Percentiles rank a stretch among this genome's conserved stretches.
phyloP scores from a whole-genome alignment of 1,140 invertebrate genomes.

The Cephus cinctus region DNA sequence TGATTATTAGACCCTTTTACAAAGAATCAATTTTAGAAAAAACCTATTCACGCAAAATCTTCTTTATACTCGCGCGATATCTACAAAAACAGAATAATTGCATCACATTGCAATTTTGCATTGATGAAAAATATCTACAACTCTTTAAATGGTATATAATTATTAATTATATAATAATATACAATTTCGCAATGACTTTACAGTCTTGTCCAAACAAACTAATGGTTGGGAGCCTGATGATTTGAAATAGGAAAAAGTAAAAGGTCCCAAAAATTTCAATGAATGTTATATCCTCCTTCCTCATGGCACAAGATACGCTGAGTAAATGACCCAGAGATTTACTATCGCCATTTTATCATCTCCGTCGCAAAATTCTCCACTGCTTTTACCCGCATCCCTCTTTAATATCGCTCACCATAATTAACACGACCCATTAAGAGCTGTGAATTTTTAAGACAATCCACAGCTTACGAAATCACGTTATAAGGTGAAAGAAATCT shows the following conservation, averaged over 20 bases:
- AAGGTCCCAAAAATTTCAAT: too few relatives aligned
- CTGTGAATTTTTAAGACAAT: too few relatives aligned
- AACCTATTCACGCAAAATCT: constrained; percentile 57
- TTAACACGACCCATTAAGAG: too few relatives aligned
- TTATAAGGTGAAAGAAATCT: too few relatives aligned
- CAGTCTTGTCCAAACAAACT: constrained; percentile 33
- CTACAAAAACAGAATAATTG: constrained; percentile 56
- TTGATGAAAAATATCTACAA: constrained; percentile 58
- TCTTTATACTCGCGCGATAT: constrained; percentile 50
- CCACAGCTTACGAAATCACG: too few relatives aligned
- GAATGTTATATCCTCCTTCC: too few relatives aligned
- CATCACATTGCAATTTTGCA: constrained; percentile 51
- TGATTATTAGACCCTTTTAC: constrained; percentile 58
- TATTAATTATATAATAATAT: constrained; percentile 43
- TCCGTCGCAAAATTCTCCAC: too few relatives aligned
- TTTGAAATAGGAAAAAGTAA: constrained; percentile 19
- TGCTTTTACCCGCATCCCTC: too few relatives aligned
- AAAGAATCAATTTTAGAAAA: constrained; percentile 57
- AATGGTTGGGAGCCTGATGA: constrained; percentile 24
- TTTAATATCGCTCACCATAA: too few relatives aligned
- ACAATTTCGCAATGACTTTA: constrained; percentile 41
- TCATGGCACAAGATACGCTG: too few relatives aligned
- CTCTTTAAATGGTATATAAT: constrained; percentile 42
- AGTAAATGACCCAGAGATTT: too few relatives aligned
- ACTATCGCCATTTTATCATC: too few relatives aligned